Evolutionary conservation across 1,140 invertebrate genomes (phyloP), one percentile per base, ranked within the genome.

Genomic region (Mylabris phalerata): DNA sequence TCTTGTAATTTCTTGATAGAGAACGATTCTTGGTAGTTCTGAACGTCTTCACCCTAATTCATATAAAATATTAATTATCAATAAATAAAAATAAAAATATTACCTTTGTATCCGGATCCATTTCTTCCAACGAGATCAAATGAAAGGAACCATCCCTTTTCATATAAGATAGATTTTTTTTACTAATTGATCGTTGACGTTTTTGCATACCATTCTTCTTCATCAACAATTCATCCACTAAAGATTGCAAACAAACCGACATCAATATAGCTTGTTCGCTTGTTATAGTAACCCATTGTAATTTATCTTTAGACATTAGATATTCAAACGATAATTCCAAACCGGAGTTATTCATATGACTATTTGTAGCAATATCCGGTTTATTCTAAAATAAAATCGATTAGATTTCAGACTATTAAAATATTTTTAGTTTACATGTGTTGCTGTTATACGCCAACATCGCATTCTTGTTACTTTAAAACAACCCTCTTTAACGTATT

Each of bases 261-360:
- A 98, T 95, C 42, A 97, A 82, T 73, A 97, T 95, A 9, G 94
- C 90, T 76, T 95, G 90, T 54, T 91, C 84, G 65, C 91, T 96
- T 40, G 82, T 81, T 55, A 98, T 82, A 9, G 89, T 94, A 27
- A 98, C 88, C 95, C 94, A 97, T 66, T 93, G 87, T 48, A 98
- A 76, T 47, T 88, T 87, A 69, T 96, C 91, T 76, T 89, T 93
- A n/a, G 86, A 85, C 75, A 96, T 86, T 10, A 98, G 79, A 80
- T 98, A 98, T 78, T 98, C 95, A 78, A 98, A 97, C 0, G 93
- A 93, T 10, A 98, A 75, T 74, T 98, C 92, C 59, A 92, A 73
- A 65, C 74, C 62, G 7, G 69, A 66, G 38, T 60, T 45, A 48
- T 59, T 64, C 40, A 67, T 71, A 13, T 76, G 68, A 55, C 55